Evolutionary conservation across 1,140 invertebrate species (phyloP), one percentile per base, ranked within the genome.

Genomic region (Alviniconcha marisindica): DNA sequence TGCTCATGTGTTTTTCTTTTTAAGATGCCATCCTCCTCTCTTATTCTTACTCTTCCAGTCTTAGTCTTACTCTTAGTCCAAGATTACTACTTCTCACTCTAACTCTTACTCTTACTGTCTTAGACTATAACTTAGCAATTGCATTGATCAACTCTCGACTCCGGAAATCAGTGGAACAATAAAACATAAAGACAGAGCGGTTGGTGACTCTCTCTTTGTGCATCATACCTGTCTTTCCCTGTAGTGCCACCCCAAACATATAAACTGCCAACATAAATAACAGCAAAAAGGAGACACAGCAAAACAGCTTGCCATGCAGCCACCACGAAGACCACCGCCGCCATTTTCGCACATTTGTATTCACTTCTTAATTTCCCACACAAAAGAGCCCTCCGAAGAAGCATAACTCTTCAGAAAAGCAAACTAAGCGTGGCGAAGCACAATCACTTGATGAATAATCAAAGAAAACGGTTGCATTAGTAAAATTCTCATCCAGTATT

Each of bases 251-350:
- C 77, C 89, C 90, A 90, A 21, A 90, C 83, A 86, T 91, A 91
- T 33, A 91, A 80, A 81, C 90, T 90, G 10, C 88, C 90, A 51
- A 91, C 90, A 84, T 90, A 91, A 36, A 90, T 85, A 2, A 89
- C 78, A 42, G 89, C 88, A 88, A 90, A 89, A 24, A 91, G 80
- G 10, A 91, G 85, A 86, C 90, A 91, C 2, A 91, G 66, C 36
- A 91, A 86, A 81, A 90, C 80, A 28, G 89, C 84, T 79, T 90
- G 89, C 88, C 88, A 90, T 51, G 86, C 36, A 66, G 87, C 83
- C 40, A 90, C 78, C 21, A 73, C 80, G 76, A 89, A 91, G 51
- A 90, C 81, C 60, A 91, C 82, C 48, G 84, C 81, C 88, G 85
- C 89, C 89, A 90, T 91, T 83, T 84, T 86, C 21, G n/a, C 56